These are phyloP conservation scores for Fistularia commersonii DNA, from an alignment of 2,797 vertebrate species.

Conservation along the genomic window DNA sequence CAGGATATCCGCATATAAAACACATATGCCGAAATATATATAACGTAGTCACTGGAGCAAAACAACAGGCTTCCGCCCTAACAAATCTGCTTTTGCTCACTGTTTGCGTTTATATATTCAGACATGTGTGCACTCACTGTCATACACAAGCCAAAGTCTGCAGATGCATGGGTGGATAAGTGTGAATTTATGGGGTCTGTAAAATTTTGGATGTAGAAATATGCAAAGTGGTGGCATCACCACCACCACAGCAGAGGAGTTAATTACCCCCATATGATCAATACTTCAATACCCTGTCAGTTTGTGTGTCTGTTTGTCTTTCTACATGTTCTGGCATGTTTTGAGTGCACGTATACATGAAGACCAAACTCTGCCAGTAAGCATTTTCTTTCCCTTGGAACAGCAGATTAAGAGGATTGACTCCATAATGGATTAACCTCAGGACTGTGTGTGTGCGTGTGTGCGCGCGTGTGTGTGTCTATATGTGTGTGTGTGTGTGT, in stretches of 20 bases:
- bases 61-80: constrained; percentile 45
- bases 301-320: constrained; percentile 51
- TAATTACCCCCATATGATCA: constrained; percentile 77
- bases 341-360: constrained; percentile 64
- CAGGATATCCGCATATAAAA: constrained; percentile 52
- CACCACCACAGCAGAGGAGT: constrained; percentile 59
- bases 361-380: constrained; percentile 70
- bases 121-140: constrained; percentile 29
- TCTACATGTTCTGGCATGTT: constrained; percentile 54
- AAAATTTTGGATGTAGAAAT: constrained; percentile 37
- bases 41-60: constrained; percentile 47
- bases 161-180: constrained; percentile 13
- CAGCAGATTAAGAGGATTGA: constrained; percentile 78
- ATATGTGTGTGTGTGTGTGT: constrained; percentile 12
- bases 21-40: constrained; percentile 36
- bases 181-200: constrained; percentile 25
- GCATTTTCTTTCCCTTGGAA: constrained; percentile 75
- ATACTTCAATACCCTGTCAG: constrained; percentile 78
- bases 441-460: constrained; percentile 51
- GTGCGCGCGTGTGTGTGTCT: constrained; percentile 6
- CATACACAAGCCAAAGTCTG: constrained; percentile 15
- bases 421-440: constrained; percentile 80
- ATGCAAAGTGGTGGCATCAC: constrained; percentile 21
- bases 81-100: constrained; percentile 38
- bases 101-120: constrained; percentile 50